These are phyloP conservation scores for Stratiomys singularior DNA, from an alignment of 2,888 invertebrate species.

Conservation along the genomic window DNA sequence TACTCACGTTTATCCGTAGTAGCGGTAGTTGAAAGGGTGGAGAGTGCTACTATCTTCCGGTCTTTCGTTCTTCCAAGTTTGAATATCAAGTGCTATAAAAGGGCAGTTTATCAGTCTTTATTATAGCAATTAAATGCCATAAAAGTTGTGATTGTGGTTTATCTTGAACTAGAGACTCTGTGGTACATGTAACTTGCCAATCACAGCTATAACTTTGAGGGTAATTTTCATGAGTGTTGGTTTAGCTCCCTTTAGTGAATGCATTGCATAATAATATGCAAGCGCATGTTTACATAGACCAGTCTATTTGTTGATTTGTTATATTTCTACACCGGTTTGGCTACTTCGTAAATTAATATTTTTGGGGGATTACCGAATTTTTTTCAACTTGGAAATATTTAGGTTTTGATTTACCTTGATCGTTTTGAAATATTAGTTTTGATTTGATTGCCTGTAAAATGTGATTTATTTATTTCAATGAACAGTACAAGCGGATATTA, in stretches of 20 bases:
- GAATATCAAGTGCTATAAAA: slow-evolving; percentile 47
- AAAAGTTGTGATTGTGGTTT: slow-evolving; percentile 53
- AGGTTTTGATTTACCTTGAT: no score
- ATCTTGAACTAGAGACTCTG: slow-evolving; percentile 43
- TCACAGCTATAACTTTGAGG: slow-evolving; percentile 47
- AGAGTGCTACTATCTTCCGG: neutral
- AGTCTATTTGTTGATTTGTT: no score
- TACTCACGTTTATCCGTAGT: no score
- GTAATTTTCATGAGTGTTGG: slow-evolving; percentile 52
- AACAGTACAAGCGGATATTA: no score
- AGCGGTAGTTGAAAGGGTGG: neutral
- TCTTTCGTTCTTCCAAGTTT: slow-evolving; percentile 37
- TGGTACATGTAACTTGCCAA: slow-evolving; percentile 26
- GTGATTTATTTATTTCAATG: no score
- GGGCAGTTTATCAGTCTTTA: slow-evolving; percentile 51
- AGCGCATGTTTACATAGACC: no score
- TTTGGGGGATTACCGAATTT: no score
- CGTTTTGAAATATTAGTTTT: no score
- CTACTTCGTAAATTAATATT: no score
- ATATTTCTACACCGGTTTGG: no score
- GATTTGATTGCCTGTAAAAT: no score
- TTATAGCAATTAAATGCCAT: slow-evolving; percentile 52
- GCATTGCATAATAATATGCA: slow-evolving; percentile 8
- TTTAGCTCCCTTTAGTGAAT: slow-evolving; percentile 21
- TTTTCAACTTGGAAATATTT: no score